A percentile compares a stretch with the other conserved stretches of the same genome.
These are phyloP conservation scores for Irena cyanogastra DNA, from an alignment of 2,113 vertebrate species.

Conservation along the genomic window DNA sequence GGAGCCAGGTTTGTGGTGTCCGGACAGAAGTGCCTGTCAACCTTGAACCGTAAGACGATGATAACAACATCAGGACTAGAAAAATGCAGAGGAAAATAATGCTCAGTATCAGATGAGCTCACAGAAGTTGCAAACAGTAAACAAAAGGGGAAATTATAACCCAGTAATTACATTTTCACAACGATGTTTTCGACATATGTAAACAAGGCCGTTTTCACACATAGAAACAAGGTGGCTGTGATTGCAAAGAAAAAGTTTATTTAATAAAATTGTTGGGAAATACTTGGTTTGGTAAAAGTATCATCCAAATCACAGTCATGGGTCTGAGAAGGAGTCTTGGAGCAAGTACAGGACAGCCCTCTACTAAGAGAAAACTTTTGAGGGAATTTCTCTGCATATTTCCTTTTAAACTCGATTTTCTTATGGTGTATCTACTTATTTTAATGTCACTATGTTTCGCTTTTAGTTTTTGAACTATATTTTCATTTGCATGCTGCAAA, in stretches of 20 bases:
- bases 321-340: neutral
- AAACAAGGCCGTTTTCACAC: neutral
- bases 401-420: neutral
- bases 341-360: neutral
- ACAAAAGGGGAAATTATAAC: slow-evolving; percentile 7
- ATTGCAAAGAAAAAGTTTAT: neutral
- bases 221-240: neutral
- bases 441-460: neutral
- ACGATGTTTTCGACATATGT: neutral
- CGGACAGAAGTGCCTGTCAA: slow-evolving; percentile 1
- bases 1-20: neutral
- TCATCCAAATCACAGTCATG: neutral
- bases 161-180: slow-evolving; percentile 2
- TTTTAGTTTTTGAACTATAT: neutral
- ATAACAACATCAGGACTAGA: neutral
- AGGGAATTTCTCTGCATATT: neutral
- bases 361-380: neutral
- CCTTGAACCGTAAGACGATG: neutral
- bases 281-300: neutral
- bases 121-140: neutral
- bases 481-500: neutral
- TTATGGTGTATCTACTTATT: neutral
- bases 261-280: neutral
- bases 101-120: neutral
- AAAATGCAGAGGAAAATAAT: slow-evolving; percentile 23